Conservation (phyloP, 1,140 invertebrate species). For the Cardiocondyla obscurior region DNA sequence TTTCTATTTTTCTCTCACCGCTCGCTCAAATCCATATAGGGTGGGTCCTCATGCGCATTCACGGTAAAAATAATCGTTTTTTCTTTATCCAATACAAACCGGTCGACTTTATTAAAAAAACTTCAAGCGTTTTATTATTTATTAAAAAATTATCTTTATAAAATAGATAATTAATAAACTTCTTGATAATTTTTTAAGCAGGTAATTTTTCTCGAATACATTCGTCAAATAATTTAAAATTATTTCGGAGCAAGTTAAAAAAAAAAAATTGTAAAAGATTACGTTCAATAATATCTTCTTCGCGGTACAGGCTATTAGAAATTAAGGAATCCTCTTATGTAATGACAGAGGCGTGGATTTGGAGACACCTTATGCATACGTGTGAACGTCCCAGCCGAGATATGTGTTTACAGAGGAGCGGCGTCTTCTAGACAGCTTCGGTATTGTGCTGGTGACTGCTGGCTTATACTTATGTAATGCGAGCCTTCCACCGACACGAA, state of each 20-base stretch:
- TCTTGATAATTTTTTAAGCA: not conserved
- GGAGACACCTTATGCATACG: constrained; percentile 49
- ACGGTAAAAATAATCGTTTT: not conserved
- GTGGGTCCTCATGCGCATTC: not conserved
- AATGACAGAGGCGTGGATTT: not conserved
- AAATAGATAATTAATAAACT: not conserved
- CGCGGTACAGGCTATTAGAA: not conserved
- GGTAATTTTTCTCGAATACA: not conserved
- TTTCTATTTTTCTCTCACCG: constrained; percentile 2
- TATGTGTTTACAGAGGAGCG: constrained; percentile 68
- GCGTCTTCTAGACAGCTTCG: constrained; percentile 70
- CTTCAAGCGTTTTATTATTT: not conserved
- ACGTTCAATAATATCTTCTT: not conserved
- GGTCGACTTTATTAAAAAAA: not conserved
- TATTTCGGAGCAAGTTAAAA: too few species aligned
- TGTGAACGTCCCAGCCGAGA: constrained; percentile 59
- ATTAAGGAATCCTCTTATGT: not conserved
- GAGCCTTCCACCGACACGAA: constrained; percentile 62
- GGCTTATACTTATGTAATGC: constrained; percentile 75
- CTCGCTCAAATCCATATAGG: constrained; percentile 22
- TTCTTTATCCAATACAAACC: not conserved
- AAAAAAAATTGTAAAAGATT: not conserved
- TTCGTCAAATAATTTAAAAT: not conserved
- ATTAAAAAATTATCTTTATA: not conserved
- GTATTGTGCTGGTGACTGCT: constrained; percentile 68